phyloP scores from a whole-genome alignment of 2,113 vertebrate species.

The Hydrolagus affinis region DNA sequence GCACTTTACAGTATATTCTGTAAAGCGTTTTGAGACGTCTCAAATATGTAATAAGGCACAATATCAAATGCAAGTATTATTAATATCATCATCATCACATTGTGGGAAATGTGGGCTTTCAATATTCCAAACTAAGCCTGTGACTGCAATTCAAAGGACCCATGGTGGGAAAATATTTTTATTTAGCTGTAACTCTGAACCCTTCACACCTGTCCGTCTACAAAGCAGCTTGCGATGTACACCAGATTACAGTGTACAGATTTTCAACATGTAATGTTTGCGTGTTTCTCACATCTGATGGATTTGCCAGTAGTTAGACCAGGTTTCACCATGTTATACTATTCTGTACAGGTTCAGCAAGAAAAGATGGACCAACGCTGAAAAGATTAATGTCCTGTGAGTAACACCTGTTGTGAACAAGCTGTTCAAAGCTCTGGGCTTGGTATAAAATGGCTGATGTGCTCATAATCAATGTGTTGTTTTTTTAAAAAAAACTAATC shows the following conservation, averaged over 20 bases:
- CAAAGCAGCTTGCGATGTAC: neutral
- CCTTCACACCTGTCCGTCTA: too few species aligned
- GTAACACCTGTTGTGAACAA: neutral
- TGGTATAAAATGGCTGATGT: neutral
- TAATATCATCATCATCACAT: too few species aligned
- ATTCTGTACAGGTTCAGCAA: neutral
- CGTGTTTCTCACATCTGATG: neutral
- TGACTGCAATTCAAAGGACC: neutral
- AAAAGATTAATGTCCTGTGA: constrained; percentile 3
- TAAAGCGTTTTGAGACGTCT: too few species aligned
- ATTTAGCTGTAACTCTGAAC: neutral
- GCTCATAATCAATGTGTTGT: neutral
- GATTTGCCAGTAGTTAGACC: neutral
- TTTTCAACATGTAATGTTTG: neutral
- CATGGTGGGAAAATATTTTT: neutral
- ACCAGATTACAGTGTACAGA: neutral
- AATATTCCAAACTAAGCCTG: too few species aligned
- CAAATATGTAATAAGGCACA: too few species aligned
- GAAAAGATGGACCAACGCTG: neutral
- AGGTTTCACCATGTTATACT: neutral
- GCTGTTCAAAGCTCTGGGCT: neutral
- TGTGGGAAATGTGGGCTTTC: too few species aligned
- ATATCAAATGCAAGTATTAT: too few species aligned
- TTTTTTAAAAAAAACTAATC: neutral
- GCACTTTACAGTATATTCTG: too few species aligned